A percentile compares a stretch with the other conserved stretches of the same genome.
phyloP scores from a whole-genome alignment of 2,888 invertebrate species.

The Gastrophysa polygoni region DNA sequence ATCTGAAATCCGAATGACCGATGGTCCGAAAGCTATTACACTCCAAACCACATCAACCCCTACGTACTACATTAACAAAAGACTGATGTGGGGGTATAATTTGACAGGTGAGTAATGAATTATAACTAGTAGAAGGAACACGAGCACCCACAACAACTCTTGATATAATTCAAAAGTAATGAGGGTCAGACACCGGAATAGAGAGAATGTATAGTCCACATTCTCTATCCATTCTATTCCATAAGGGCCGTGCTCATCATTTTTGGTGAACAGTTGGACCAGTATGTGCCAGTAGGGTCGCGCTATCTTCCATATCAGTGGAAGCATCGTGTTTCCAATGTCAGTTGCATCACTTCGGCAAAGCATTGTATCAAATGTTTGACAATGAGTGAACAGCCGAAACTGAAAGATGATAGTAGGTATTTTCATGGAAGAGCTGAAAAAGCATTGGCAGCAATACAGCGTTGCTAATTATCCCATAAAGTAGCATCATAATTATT shows the following conservation, averaged over 20 bases:
- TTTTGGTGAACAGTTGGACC: conserved; percentile 52
- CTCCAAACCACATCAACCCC: conserved; percentile 36
- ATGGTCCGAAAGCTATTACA: conserved; percentile 45
- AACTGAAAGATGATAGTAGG: too few species aligned
- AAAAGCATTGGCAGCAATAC: too few species aligned
- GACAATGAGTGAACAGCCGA: too few species aligned
- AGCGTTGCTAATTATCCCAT: too few species aligned
- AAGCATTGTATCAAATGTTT: too few species aligned
- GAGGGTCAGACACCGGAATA: conserved; percentile 43
- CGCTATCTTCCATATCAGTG: too few species aligned
- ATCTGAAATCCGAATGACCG: conserved; percentile 1
- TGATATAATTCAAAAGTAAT: conserved; percentile 46
- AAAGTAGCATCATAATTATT: too few species aligned
- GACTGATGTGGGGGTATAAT: conserved; percentile 49
- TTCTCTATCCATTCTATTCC: conserved; percentile 50
- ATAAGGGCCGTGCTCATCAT: conserved; percentile 45
- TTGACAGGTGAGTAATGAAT: conserved; percentile 50
- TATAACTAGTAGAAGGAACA: conserved; percentile 42
- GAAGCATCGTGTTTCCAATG: background rate
- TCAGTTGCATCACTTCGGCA: background rate
- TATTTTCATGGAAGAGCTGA: too few species aligned
- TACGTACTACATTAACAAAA: conserved; percentile 40
- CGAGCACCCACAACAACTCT: conserved; percentile 30
- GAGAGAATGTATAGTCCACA: conserved; percentile 42
- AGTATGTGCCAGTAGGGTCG: conserved; percentile 8